These are phyloP conservation scores for Tinea pellionella DNA, from an alignment of 2,888 invertebrate species.

Conservation along the genomic window DNA sequence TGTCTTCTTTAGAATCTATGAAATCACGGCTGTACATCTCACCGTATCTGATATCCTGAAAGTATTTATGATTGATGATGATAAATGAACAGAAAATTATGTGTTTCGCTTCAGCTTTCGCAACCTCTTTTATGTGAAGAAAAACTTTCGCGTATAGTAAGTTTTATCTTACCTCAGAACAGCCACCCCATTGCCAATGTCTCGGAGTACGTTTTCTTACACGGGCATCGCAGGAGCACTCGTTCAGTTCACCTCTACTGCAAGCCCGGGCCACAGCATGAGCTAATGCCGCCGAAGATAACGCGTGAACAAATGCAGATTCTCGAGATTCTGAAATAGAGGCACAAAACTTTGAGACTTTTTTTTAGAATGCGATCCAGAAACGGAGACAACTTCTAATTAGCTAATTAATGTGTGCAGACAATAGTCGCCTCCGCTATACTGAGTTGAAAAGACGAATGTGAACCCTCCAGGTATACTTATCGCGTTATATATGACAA, in stretches of 20 bases:
- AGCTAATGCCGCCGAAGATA: conserved; percentile 90
- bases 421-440: too few relatives aligned
- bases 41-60: conserved; percentile 84
- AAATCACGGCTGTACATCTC: conserved; percentile 88
- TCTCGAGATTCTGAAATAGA: conserved; percentile 82
- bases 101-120: too few relatives aligned
- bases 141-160: too few relatives aligned
- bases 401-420: too few relatives aligned
- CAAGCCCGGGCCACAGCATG: conserved; percentile 90
- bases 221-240: conserved; percentile 88
- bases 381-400: too few relatives aligned
- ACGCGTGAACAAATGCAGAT: conserved; percentile 89
- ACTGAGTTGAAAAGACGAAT: too few relatives aligned
- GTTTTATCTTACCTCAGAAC: conserved; percentile 77
- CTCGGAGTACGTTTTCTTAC: conserved; percentile 80
- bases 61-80: conserved; percentile 18
- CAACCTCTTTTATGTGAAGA: not conserved
- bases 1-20: conserved; percentile 84
- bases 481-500: too few relatives aligned
- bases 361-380: too few relatives aligned
- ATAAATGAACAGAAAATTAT: not conserved
- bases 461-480: too few relatives aligned
- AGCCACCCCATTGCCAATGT: conserved; percentile 94
- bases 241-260: conserved; percentile 85
- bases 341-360: too few relatives aligned